These are phyloP conservation scores for Loriculus beryllinus DNA, from an alignment of 2,797 vertebrate genomes.

Conservation along the genomic window DNA sequence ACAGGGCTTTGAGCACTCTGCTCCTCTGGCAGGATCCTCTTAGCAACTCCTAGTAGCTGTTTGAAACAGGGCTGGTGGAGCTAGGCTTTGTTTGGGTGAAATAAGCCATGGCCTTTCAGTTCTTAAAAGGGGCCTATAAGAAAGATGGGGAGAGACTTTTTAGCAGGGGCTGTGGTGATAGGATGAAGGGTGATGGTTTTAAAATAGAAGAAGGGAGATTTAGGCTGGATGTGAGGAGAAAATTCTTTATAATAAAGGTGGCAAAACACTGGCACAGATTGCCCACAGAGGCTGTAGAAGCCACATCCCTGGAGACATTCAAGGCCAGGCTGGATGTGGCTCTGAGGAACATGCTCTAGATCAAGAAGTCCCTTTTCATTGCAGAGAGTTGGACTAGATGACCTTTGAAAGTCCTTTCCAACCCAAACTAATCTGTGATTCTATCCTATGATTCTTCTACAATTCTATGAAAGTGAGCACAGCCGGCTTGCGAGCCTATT, in stretches of 20 bases:
- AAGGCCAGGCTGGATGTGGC: background rate
- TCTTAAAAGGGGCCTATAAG: background rate
- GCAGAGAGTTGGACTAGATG: background rate
- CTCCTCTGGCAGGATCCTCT: background rate
- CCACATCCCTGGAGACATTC: background rate
- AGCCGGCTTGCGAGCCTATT: background rate
- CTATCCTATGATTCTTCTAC: background rate
- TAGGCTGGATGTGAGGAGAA: background rate
- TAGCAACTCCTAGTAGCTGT: background rate
- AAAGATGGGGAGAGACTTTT: background rate
- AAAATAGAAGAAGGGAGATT: background rate
- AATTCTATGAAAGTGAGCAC: background rate
- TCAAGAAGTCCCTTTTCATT: background rate
- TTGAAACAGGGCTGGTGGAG: background rate
- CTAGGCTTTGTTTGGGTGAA: background rate
- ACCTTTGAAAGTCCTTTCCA: background rate
- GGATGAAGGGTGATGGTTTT: background rate
- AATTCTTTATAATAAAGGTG: background rate
- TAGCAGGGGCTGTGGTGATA: background rate
- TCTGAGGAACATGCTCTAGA: background rate
- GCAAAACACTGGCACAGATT: background rate
- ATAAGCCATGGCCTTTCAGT: background rate
- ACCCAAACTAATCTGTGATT: background rate
- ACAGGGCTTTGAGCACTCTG: background rate
- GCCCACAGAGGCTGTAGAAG: background rate